Evolutionary conservation across 2,888 invertebrate genomes (phyloP).

Genomic region (Herminia tarsipennalis): DNA sequence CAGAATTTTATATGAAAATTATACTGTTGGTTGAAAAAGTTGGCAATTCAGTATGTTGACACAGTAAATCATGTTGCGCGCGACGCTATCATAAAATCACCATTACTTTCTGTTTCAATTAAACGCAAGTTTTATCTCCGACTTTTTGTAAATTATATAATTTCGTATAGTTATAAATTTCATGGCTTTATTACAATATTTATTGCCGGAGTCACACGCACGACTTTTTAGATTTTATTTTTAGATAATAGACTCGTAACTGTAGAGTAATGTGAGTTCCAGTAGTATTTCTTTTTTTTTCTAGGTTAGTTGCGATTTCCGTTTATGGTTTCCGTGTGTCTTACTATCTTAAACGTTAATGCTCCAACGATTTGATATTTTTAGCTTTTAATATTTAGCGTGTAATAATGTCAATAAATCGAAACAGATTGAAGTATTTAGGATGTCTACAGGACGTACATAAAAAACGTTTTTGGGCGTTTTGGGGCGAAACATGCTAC

Average conservation of each 20-base stretch:
- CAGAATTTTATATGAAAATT: slow-evolving; percentile 42
- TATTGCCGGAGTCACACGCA: slow-evolving; percentile 29
- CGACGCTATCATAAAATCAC: slow-evolving; percentile 41
- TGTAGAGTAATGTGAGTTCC: slow-evolving; percentile 5
- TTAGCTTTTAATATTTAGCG: no score
- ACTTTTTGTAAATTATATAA: slow-evolving; percentile 38
- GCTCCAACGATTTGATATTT: no score
- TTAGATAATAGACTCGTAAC: slow-evolving; percentile 18
- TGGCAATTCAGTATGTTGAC: slow-evolving; percentile 41
- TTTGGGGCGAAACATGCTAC: no score
- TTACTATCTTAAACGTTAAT: not conserved
- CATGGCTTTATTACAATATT: slow-evolving; percentile 34
- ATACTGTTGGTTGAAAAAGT: slow-evolving; percentile 32
- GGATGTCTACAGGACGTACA: no score
- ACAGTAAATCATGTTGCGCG: slow-evolving; percentile 48
- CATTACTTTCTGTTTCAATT: slow-evolving; percentile 52
- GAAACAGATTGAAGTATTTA: no score
- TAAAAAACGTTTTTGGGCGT: no score
- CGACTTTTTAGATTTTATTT: slow-evolving; percentile 19
- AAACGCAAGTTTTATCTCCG: slow-evolving; percentile 38
- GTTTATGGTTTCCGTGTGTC: no score
- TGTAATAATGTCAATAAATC: no score
- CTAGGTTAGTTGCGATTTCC: not conserved
- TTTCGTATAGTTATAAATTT: slow-evolving; percentile 31
- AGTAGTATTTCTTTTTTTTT: not conserved